A percentile compares a stretch with the other conserved stretches of the same genome.
These are phyloP conservation scores for Coilia nasus DNA, from an alignment of 2,797 vertebrate genomes.

Conservation along the genomic window DNA sequence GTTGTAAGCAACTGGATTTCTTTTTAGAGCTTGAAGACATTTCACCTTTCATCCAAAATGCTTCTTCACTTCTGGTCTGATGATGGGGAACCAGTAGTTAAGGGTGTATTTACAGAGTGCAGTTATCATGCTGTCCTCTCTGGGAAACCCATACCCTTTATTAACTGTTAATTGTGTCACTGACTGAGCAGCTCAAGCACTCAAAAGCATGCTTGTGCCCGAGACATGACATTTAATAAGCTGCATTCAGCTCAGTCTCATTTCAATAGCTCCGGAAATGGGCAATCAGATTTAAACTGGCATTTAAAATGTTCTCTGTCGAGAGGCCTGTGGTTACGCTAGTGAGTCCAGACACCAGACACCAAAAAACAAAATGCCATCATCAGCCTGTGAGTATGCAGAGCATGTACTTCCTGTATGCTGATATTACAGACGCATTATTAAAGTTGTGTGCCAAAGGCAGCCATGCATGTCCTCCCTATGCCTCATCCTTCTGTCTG, in stretches of 20 bases:
- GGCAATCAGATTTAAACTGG: background rate
- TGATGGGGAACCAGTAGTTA: too few relatives aligned
- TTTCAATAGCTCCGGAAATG: background rate
- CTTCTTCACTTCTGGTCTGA: too few relatives aligned
- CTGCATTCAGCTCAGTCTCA: background rate
- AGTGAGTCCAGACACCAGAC: background rate
- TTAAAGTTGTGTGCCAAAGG: background rate
- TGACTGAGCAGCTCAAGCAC: background rate
- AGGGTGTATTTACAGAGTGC: too few relatives aligned
- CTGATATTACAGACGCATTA: background rate
- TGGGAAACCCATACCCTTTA: too few relatives aligned
- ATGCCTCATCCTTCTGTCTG: background rate
- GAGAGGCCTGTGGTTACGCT: background rate
- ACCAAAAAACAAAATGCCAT: background rate
- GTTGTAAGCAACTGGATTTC: too few relatives aligned
- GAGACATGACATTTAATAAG: slow-evolving; percentile 10
- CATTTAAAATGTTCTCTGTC: background rate
- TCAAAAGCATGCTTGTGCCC: background rate
- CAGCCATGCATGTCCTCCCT: background rate
- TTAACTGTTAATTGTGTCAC: background rate
- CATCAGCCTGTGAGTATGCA: background rate
- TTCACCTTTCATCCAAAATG: too few relatives aligned
- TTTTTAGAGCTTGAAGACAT: too few relatives aligned
- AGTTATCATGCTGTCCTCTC: too few relatives aligned
- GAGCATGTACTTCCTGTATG: background rate